These are phyloP conservation scores for Neotoma lepida DNA, from an alignment of 2,113 vertebrate species.

Conservation along the genomic window DNA sequence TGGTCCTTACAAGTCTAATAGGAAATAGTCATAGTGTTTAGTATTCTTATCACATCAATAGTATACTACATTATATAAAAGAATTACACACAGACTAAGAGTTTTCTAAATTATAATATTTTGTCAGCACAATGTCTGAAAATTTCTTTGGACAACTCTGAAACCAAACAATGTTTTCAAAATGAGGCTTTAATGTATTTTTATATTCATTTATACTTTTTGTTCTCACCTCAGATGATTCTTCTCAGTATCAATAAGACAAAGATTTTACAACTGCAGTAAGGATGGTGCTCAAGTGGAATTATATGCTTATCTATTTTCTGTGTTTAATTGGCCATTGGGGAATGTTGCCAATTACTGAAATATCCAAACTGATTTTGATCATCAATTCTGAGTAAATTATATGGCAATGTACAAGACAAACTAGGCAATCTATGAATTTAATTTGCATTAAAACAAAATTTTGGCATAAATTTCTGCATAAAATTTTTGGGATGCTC, in stretches of 20 bases:
- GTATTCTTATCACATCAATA: background rate
- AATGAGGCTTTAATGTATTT: background rate
- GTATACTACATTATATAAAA: background rate
- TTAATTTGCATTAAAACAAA: conserved; percentile 48
- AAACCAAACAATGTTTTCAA: conserved; percentile 6
- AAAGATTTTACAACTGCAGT: conserved; percentile 68
- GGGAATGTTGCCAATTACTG: conserved; percentile 52
- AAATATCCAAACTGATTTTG: conserved; percentile 49
- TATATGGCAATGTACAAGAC: conserved; percentile 24
- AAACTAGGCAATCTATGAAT: background rate
- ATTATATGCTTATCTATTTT: conserved; percentile 64
- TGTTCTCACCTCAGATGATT: background rate
- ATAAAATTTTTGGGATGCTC: background rate
- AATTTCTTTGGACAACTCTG: background rate
- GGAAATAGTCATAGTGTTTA: background rate
- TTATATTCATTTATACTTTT: background rate
- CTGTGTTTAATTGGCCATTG: conserved; percentile 73
- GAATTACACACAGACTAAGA: background rate
- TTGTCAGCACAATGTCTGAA: background rate
- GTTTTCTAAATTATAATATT: background rate
- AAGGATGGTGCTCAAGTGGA: conserved; percentile 70
- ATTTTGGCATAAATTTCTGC: background rate
- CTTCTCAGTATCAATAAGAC: background rate
- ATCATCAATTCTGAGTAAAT: conserved; percentile 58
- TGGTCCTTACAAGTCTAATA: background rate